Percentiles rank a stretch among this genome's conserved stretches.
phyloP scores from a whole-genome alignment of 2,113 vertebrate genomes.

The Neotoma lepida region DNA sequence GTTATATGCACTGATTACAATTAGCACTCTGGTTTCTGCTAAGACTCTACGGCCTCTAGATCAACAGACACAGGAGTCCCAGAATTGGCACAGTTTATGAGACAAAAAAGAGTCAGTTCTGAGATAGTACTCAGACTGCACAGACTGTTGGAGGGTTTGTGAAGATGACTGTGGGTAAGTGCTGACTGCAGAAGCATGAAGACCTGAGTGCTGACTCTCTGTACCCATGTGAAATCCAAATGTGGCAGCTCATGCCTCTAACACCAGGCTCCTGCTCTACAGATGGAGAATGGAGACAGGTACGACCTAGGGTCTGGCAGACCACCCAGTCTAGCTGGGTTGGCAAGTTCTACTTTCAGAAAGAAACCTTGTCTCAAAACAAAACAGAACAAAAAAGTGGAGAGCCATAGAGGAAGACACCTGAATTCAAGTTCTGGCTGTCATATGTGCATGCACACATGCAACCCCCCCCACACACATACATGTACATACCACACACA shows the following conservation, averaged over 20 bases:
- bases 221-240: too few relatives aligned
- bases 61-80: slow-evolving; percentile 27
- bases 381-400: neutral
- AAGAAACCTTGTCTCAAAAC: neutral
- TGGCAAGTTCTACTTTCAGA: neutral
- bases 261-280: neutral
- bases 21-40: slow-evolving; percentile 66
- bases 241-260: neutral
- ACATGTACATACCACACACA: neutral
- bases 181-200: neutral
- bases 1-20: slow-evolving; percentile 69
- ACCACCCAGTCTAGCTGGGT: neutral
- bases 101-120: slow-evolving; percentile 31
- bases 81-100: slow-evolving; percentile 60
- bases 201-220: too few relatives aligned
- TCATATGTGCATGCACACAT: neutral
- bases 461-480: neutral
- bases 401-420: neutral
- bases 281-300: neutral
- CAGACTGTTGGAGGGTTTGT: neutral
- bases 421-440: neutral
- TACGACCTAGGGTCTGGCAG: too few relatives aligned
- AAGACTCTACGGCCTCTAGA: slow-evolving; percentile 43
- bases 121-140: neutral
- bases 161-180: neutral